Evolutionary conservation across 2,113 vertebrate genomes (phyloP).

Genomic region (Erythrocercus mccallii): DNA sequence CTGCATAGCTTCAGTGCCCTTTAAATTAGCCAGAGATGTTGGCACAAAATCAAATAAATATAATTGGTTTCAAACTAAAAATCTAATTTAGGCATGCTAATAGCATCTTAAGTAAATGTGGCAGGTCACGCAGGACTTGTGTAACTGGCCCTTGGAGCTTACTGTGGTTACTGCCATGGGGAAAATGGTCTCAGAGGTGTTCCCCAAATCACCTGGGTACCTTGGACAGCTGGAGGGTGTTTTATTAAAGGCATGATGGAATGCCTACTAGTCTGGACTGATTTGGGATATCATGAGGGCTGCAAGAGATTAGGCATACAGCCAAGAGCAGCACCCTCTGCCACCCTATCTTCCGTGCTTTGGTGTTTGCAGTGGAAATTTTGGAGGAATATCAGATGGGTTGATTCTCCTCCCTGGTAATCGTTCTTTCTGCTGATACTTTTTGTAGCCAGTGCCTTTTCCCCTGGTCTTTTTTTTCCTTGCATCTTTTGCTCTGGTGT

Average conservation of each 20-base stretch:
- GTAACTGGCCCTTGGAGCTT: not conserved
- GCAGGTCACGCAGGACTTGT: not conserved
- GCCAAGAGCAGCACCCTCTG: not conserved
- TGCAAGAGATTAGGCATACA: not conserved
- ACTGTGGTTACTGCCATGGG: not conserved
- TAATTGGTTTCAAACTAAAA: constrained; percentile 53
- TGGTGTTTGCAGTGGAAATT: not conserved
- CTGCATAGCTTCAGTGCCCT: constrained; percentile 27
- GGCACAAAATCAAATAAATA: constrained; percentile 50
- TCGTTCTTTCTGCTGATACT: not conserved
- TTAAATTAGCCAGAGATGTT: constrained; percentile 36
- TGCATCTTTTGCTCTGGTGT: not conserved
- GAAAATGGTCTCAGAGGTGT: not conserved
- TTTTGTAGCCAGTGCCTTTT: not conserved
- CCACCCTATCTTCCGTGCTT: not conserved
- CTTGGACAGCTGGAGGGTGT: not conserved
- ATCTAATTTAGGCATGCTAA: constrained; percentile 57
- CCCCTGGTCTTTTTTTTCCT: not conserved
- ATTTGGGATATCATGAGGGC: not conserved
- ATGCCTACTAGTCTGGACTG: not conserved
- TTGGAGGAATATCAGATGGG: not conserved
- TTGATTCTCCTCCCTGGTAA: not conserved
- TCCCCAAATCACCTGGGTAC: not conserved
- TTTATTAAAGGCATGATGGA: not conserved
- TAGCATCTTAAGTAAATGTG: constrained; percentile 48